These are phyloP conservation scores for Phalera bucephala DNA, from an alignment of 2,888 invertebrate genomes.

Conservation along the genomic window DNA sequence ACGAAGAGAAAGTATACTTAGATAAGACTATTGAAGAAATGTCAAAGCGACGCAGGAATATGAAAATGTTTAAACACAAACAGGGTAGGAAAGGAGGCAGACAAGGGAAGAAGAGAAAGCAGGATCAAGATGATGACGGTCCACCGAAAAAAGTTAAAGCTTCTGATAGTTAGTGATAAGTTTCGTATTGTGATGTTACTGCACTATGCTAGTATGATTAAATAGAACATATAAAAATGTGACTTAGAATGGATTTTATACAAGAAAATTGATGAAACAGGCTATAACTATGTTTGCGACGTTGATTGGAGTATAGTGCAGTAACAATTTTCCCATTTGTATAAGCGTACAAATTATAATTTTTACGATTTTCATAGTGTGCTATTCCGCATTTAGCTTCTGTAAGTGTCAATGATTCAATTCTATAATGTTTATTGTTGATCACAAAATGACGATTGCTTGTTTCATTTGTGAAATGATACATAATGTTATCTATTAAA, in stretches of 20 bases:
- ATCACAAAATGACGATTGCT: not conserved
- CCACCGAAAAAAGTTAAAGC: conserved; percentile 54
- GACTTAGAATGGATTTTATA: no score
- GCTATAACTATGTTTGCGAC: no score
- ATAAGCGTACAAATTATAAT: conserved; percentile 2
- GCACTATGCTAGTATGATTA: not conserved
- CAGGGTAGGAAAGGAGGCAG: conserved; percentile 41
- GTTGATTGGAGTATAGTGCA: not conserved
- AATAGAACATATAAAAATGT: no score
- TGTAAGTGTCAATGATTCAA: conserved; percentile 1
- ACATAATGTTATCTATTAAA: conserved; percentile 21
- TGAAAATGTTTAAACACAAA: conserved; percentile 60
- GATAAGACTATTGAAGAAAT: conserved; percentile 85
- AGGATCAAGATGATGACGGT: conserved; percentile 49
- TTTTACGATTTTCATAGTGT: not conserved
- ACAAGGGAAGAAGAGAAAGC: conserved; percentile 50
- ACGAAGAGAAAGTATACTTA: conserved; percentile 87
- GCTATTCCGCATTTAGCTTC: conserved; percentile 1
- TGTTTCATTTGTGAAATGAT: conserved; percentile 27
- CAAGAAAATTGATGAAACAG: no score
- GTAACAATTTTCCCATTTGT: not conserved
- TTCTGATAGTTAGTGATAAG: conserved; percentile 45
- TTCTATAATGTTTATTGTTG: not conserved
- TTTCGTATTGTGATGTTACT: conserved; percentile 3
- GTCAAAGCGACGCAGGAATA: conserved; percentile 78